Base-by-base conservation (phyloP, 2,888 invertebrate genomes). In the Drosophila buzzatii region DNA sequence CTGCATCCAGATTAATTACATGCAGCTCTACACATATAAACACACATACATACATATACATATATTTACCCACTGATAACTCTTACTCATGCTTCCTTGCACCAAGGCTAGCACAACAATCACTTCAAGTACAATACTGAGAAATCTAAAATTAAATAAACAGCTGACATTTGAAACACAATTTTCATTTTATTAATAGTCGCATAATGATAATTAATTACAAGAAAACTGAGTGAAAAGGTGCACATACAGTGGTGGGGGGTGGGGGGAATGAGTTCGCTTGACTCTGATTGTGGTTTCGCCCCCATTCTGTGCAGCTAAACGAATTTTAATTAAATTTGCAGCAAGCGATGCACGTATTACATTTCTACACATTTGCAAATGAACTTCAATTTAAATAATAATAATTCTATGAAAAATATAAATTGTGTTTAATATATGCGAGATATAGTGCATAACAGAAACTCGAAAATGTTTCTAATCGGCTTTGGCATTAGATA, bases 311-410 rank as follows among this genome's bases (percentile, higher is more conserved):
- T n/a, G n/a, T n/a, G n/a, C n/a, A n/a, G n/a, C n/a, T n/a, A n/a
- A n/a, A n/a, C n/a, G 49, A n/a, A 18, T 18, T 51, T 51, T 31
- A 51, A 51, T 51, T 51, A 51, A 51, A 51, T 33, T 31, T 18
- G 18, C 49, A 33, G 49, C 49, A 33, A 33, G 18, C 3, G 31
- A 12, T 33, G 31, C 49, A 51, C 31, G 49, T 51, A 49, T 2
- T 49, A 10, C 5, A n/a, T 49, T 47, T 31, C 27, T 49, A 31
- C 10, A 27, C 4, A 16, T 47, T 27, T 9, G n/a, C 27, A 47
- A n/a, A 27, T 47, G 16, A 47, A n/a, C 27, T 47, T 4, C 27
- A 9, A 47, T 47, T 47, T 9, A 23, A 23, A 45, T 45, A 16
- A 16, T 16, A 23, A 45, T 16, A 16, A 16, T 16, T 23, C 7